Conservation (phyloP, 2,888 invertebrate species). For the Laspeyria flexula region DNA sequence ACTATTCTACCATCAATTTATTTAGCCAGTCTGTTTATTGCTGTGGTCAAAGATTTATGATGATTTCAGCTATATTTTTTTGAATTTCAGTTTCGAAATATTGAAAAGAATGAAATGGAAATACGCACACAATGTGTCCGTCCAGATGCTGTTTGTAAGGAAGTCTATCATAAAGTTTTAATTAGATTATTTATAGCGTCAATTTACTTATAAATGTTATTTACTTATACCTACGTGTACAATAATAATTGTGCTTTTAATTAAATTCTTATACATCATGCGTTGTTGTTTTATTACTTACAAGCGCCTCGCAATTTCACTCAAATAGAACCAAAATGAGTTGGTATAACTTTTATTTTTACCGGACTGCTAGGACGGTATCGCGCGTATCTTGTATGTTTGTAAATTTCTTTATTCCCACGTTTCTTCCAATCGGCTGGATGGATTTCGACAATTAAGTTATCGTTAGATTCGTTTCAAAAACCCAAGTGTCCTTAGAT, state of each 20-base stretch:
- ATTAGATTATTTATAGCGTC: conserved; percentile 1
- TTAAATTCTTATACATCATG: conserved; percentile 13
- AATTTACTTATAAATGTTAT: conserved; percentile 12
- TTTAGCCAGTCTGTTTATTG: too few relatives aligned
- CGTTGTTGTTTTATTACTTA: neutral
- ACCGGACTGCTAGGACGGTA: too few relatives aligned
- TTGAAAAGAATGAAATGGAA: conserved; percentile 1
- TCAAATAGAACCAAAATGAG: too few relatives aligned
- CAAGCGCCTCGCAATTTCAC: too few relatives aligned
- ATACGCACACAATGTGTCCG: conserved; percentile 34
- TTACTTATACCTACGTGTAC: conserved; percentile 10
- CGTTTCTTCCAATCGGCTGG: too few relatives aligned
- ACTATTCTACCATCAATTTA: too few relatives aligned
- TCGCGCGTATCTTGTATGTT: too few relatives aligned
- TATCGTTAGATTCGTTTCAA: too few relatives aligned
- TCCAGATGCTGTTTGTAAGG: conserved; percentile 44
- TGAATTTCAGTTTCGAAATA: conserved; percentile 5
- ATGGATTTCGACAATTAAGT: too few relatives aligned
- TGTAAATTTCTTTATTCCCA: too few relatives aligned
- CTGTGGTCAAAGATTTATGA: neutral
- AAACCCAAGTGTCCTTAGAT: too few relatives aligned
- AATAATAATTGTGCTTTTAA: conserved; percentile 11
- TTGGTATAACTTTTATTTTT: too few relatives aligned
- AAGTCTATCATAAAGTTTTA: neutral
- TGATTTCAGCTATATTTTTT: neutral